Evolutionary conservation across 2,797 vertebrate genomes (phyloP).

Genomic region (Peromyscus aztecus): DNA sequence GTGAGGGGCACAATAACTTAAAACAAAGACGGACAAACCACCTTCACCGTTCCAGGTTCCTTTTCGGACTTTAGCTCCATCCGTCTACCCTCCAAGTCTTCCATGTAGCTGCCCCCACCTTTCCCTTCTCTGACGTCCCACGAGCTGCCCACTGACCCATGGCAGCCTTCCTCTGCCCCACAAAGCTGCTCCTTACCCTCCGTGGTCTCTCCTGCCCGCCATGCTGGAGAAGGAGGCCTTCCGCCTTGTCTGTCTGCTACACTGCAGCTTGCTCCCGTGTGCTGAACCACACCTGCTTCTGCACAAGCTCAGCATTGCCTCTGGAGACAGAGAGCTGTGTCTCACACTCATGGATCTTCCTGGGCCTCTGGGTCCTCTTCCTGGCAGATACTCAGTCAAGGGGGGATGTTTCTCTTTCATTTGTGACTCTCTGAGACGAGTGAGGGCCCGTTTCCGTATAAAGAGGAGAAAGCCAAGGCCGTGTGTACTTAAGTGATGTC

Average conservation of each 20-base stretch:
- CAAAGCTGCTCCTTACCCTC: accelerated
- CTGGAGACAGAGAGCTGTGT: neutral
- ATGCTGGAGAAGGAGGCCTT: neutral
- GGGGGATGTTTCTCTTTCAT: neutral
- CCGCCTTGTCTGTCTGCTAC: neutral
- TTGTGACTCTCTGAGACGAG: neutral
- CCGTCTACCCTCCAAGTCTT: neutral
- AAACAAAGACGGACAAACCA: neutral
- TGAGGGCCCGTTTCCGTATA: neutral
- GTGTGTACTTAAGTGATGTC: neutral
- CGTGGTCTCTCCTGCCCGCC: neutral
- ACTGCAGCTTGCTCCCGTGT: neutral
- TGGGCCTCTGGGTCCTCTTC: neutral
- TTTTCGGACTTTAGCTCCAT: neutral
- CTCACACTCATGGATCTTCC: neutral
- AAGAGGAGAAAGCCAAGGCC: neutral
- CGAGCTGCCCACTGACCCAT: accelerated
- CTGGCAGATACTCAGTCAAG: too few relatives aligned
- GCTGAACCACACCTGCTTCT: neutral
- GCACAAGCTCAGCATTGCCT: neutral
- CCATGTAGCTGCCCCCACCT: neutral
- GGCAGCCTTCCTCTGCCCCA: too few relatives aligned
- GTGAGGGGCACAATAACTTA: neutral
- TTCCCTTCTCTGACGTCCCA: neutral
- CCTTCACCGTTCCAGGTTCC: accelerated